Evolutionary conservation across 2,113 vertebrate species (phyloP).

Genomic region (Mus pahari): DNA sequence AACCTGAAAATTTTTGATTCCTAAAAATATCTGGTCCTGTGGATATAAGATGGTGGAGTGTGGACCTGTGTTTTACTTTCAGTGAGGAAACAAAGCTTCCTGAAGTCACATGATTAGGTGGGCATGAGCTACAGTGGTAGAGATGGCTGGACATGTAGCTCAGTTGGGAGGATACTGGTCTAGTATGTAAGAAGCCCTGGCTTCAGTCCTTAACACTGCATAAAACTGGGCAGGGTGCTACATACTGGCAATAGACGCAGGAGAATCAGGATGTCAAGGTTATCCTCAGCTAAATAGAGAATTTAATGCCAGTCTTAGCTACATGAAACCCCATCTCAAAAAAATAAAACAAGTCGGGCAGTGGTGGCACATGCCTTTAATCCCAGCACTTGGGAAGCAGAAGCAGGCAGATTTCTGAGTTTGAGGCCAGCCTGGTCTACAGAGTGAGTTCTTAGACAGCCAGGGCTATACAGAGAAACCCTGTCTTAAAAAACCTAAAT

Average conservation of each 20-base stretch:
- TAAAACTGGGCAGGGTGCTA: not conserved
- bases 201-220: not conserved
- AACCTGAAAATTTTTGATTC: constrained; percentile 28
- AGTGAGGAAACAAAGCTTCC: not conserved
- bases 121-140: not conserved
- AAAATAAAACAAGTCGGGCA: too few relatives aligned
- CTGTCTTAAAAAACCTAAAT: not conserved
- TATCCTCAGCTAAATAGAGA: not conserved
- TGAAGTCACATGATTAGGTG: not conserved
- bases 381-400: too few relatives aligned
- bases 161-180: not conserved
- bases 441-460: too few relatives aligned
- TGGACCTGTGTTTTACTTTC: not conserved
- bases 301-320: not conserved
- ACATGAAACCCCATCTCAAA: not conserved
- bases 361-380: too few relatives aligned
- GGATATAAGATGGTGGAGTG: not conserved
- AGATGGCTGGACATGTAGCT: not conserved
- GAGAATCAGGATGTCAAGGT: too few relatives aligned
- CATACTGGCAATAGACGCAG: not conserved
- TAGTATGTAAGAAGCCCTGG: not conserved
- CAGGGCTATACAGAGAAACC: too few relatives aligned
- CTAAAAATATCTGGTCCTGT: not conserved
- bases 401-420: too few relatives aligned
- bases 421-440: too few relatives aligned